Percentiles rank a stretch among this genome's conserved stretches.
Evolutionary conservation across 1,140 invertebrate species (phyloP).

Genomic region (Andrena cerasifolii): DNA sequence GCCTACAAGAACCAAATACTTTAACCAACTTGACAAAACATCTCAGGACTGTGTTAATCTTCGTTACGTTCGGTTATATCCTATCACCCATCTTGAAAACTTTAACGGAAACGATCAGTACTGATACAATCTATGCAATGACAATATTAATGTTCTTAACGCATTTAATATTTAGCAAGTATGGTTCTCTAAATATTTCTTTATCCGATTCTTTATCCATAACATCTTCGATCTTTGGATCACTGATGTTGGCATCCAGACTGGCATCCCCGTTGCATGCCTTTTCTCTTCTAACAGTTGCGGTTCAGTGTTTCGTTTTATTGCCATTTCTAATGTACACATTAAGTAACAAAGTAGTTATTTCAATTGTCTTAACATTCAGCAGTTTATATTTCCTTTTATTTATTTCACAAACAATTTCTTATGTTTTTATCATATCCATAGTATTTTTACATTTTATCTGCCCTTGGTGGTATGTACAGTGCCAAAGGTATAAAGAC

Average conservation of each 20-base stretch:
- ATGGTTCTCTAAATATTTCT: slow-evolving; percentile 91
- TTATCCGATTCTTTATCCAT: slow-evolving; percentile 92
- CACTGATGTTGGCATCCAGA: slow-evolving; percentile 96
- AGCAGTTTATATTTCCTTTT: slow-evolving; percentile 83
- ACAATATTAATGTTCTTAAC: slow-evolving; percentile 93
- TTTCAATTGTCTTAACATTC: slow-evolving; percentile 66
- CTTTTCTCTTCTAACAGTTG: slow-evolving; percentile 93
- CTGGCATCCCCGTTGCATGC: slow-evolving; percentile 92
- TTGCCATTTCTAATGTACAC: slow-evolving; percentile 89
- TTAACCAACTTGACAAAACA: slow-evolving; percentile 82
- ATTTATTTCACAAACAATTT: slow-evolving; percentile 83
- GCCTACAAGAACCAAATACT: slow-evolving; percentile 74
- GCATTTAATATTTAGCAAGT: slow-evolving; percentile 96
- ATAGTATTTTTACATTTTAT: slow-evolving; percentile 87
- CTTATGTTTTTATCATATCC: slow-evolving; percentile 84
- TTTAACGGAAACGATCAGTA: slow-evolving; percentile 96
- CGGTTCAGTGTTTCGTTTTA: slow-evolving; percentile 94
- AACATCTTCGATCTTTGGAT: slow-evolving; percentile 96
- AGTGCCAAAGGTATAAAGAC: slow-evolving; percentile 93
- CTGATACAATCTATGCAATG: slow-evolving; percentile 97
- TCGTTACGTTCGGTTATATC: slow-evolving; percentile 91
- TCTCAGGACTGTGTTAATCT: slow-evolving; percentile 88
- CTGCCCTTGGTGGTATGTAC: slow-evolving; percentile 91
- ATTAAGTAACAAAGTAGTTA: slow-evolving; percentile 67
- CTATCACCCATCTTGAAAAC: slow-evolving; percentile 96